phyloP scores from a whole-genome alignment of 2,888 invertebrate species.

The Norana najaformis region DNA sequence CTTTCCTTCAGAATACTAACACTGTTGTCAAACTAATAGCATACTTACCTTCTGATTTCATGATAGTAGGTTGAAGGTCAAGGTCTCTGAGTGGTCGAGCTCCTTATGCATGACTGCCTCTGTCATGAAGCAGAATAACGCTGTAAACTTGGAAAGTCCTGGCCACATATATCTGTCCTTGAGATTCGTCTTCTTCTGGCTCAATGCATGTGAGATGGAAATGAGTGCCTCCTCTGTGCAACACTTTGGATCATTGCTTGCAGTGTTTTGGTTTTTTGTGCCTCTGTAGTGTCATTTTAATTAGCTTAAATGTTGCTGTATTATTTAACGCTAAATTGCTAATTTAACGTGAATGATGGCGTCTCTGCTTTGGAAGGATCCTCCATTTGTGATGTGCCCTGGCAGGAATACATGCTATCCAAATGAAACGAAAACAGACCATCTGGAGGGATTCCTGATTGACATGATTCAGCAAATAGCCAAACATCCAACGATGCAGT shows the following conservation, averaged over 20 bases:
- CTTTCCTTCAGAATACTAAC: no score
- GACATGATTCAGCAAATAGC: conserved; percentile 56
- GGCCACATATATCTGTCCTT: no score
- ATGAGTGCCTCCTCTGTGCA: background rate
- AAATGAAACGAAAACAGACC: conserved; percentile 50
- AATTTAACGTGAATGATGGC: background rate
- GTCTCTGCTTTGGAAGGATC: conserved; percentile 48
- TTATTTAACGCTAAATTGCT: no score
- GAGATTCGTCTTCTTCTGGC: no score
- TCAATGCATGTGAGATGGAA: background rate
- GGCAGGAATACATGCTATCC: conserved; percentile 35
- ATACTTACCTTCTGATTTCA: no score
- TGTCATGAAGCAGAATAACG: no score
- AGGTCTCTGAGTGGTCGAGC: no score
- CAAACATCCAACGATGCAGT: conserved; percentile 47
- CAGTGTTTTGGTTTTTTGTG: background rate
- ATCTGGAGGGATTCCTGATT: conserved; percentile 56
- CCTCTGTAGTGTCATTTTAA: background rate
- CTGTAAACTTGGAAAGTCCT: no score
- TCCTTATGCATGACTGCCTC: no score
- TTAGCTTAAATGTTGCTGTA: background rate
- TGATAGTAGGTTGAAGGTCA: no score
- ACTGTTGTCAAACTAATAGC: no score
- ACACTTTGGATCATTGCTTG: background rate
- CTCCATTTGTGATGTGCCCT: conserved; percentile 55